Percentiles rank a stretch among this genome's conserved stretches.
phyloP scores from a whole-genome alignment of 2,888 invertebrate genomes.

The Luffia ferchaultella region DNA sequence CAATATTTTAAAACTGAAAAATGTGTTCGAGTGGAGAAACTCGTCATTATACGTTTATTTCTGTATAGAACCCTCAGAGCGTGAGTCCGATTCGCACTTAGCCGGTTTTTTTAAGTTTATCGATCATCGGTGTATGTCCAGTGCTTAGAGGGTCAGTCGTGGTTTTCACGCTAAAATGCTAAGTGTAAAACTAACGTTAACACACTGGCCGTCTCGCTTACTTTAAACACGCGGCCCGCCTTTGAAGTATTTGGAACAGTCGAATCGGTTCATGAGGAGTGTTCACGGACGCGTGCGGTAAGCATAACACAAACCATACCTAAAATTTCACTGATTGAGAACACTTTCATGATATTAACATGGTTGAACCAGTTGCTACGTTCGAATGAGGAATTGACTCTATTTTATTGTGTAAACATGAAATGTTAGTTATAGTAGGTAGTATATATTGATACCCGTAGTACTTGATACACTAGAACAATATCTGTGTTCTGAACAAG shows the following conservation, averaged over 20 bases:
- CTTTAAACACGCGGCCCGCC: background rate
- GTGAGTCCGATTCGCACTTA: too few relatives aligned
- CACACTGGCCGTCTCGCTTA: conserved; percentile 19
- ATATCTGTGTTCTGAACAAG: background rate
- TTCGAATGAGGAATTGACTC: too few relatives aligned
- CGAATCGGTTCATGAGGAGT: background rate
- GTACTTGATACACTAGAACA: background rate
- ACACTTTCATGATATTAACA: background rate
- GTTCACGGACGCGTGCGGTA: background rate
- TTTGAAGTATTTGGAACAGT: background rate
- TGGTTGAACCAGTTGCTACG: too few relatives aligned
- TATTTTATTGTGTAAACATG: too few relatives aligned
- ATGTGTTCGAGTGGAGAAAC: too few relatives aligned
- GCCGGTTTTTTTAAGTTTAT: too few relatives aligned
- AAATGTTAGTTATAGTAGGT: too few relatives aligned
- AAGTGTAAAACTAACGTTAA: conserved; percentile 38
- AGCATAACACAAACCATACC: background rate
- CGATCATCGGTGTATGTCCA: background rate
- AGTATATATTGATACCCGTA: too few relatives aligned
- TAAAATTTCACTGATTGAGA: background rate
- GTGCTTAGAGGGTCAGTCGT: background rate
- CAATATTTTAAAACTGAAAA: too few relatives aligned
- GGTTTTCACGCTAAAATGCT: conserved; percentile 35
- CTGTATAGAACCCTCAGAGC: too few relatives aligned
- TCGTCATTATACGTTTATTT: too few relatives aligned